Conservation (phyloP, 2,797 vertebrate species). For the Parauchenoglanis punctatus region DNA sequence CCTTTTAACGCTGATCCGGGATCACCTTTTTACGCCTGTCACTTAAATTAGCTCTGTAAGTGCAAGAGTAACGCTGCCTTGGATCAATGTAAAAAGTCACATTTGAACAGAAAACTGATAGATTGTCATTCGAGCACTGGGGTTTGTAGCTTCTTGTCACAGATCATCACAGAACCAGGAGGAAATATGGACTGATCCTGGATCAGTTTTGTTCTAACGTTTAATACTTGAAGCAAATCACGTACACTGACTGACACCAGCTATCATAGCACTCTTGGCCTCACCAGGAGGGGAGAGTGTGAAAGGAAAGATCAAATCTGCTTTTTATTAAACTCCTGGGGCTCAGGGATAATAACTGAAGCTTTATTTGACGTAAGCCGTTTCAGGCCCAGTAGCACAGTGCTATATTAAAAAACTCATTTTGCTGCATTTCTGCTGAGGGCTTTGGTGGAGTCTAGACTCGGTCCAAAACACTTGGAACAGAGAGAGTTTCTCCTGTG, state of each 20-base stretch:
- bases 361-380: constrained; percentile 41
- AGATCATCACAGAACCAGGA: not conserved
- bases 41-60: constrained; percentile 11
- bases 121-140: not conserved
- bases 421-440: constrained; percentile 28
- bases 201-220: not conserved
- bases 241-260: constrained; percentile 14
- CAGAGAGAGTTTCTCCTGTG: not conserved
- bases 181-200: not conserved
- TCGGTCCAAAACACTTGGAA: not conserved
- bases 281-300: not conserved
- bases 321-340: constrained; percentile 49
- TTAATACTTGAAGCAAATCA: not conserved
- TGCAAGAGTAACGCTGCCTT: not conserved
- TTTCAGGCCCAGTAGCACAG: constrained; percentile 20
- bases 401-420: constrained; percentile 49
- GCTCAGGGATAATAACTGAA: constrained; percentile 21
- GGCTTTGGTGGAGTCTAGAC: constrained; percentile 20
- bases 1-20: constrained; percentile 33
- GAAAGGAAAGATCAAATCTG: constrained; percentile 38
- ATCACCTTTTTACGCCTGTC: constrained; percentile 10
- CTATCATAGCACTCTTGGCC: not conserved
- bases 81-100: constrained; percentile 21
- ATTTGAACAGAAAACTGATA: not conserved
- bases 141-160: not conserved